phyloP scores from a whole-genome alignment of 2,797 vertebrate genomes.

The Alca torda region DNA sequence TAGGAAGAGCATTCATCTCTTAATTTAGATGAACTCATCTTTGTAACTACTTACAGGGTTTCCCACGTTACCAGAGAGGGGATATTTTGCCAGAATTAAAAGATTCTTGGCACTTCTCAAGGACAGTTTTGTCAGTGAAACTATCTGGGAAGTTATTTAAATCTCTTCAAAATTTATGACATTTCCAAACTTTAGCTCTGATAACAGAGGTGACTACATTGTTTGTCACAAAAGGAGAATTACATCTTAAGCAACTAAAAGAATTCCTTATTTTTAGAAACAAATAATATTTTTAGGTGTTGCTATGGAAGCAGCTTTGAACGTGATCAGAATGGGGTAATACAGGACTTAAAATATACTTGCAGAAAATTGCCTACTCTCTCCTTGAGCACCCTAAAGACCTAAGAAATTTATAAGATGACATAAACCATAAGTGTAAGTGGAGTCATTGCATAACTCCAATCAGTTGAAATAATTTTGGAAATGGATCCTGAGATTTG shows the following conservation, averaged over 20 bases:
- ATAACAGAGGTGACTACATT: neutral
- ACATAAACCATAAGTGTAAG: neutral
- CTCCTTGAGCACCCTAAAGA: neutral
- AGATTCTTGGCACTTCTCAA: neutral
- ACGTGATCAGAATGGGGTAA: neutral
- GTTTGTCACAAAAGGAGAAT: constrained; percentile 3
- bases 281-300: constrained; percentile 42
- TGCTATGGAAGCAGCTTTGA: constrained; percentile 52
- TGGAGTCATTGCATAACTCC: neutral
- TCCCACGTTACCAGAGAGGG: neutral
- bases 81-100: neutral
- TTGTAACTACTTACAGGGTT: neutral
- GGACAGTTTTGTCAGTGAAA: neutral
- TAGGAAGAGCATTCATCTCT: neutral
- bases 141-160: neutral
- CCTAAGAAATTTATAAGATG: neutral
- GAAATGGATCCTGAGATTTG: neutral
- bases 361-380: neutral
- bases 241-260: neutral
- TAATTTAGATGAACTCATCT: neutral
- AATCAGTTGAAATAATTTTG: neutral
- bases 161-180: neutral
- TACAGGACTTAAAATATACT: neutral
- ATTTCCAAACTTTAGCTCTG: neutral
- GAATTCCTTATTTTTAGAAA: constrained; percentile 34